Percentiles rank a stretch among this genome's conserved stretches.
These are phyloP conservation scores for Tringa solitaria DNA, from an alignment of 2,113 vertebrate species.

Conservation along the genomic window DNA sequence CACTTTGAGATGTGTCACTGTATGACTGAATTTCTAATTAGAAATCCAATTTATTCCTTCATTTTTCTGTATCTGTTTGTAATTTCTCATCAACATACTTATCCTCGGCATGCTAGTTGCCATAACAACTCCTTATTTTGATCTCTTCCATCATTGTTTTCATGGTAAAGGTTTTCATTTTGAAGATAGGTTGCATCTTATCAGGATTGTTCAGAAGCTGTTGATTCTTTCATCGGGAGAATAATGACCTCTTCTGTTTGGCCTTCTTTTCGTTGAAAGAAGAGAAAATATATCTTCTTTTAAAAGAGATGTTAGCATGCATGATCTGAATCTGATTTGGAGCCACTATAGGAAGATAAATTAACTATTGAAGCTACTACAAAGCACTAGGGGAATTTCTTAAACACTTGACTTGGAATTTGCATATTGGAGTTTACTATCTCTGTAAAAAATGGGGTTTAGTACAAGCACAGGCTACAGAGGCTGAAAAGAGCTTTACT, in stretches of 20 bases:
- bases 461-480: background rate
- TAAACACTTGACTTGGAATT: background rate
- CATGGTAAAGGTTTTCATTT: background rate
- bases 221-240: background rate
- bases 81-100: background rate
- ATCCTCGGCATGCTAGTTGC: background rate
- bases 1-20: background rate
- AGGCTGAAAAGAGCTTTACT: background rate
- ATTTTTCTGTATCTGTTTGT: background rate
- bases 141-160: background rate
- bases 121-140: slow-evolving; percentile 48
- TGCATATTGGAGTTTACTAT: background rate
- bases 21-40: background rate
- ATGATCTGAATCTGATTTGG: background rate
- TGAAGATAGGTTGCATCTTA: background rate
- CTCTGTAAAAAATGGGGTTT: background rate
- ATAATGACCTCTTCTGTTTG: background rate
- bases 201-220: background rate
- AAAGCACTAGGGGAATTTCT: background rate
- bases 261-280: background rate
- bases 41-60: background rate
- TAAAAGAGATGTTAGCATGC: background rate
- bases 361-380: background rate
- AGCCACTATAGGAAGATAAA: background rate
- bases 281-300: background rate